phyloP scores from a whole-genome alignment of 2,888 invertebrate species.

The Diplolepis rosae region DNA sequence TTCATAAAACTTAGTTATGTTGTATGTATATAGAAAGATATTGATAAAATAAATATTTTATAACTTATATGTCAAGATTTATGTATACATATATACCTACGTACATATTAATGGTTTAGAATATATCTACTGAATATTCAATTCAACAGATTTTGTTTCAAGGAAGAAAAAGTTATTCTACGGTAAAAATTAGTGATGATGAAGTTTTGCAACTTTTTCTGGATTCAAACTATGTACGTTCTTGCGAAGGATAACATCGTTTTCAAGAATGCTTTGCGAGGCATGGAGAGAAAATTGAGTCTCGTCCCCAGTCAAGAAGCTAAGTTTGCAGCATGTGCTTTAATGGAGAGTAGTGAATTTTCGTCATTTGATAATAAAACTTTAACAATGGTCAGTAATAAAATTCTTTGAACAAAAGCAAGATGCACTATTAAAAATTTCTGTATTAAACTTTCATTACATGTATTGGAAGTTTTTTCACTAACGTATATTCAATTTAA shows the following conservation, averaged over 20 bases:
- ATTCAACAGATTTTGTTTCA: neutral
- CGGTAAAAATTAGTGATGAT: neutral
- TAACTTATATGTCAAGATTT: neutral
- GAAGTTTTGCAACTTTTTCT: slow-evolving; percentile 29
- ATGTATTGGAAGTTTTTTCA: too few species aligned
- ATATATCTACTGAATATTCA: neutral
- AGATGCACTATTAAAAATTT: too few species aligned
- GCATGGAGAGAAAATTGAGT: slow-evolving; percentile 59
- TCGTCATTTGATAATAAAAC: slow-evolving; percentile 8
- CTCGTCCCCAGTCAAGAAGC: slow-evolving; percentile 49
- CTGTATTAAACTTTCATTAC: too few species aligned
- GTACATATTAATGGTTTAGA: too few species aligned
- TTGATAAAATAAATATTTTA: neutral
- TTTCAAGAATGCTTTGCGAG: slow-evolving; percentile 50
- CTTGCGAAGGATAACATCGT: slow-evolving; percentile 52
- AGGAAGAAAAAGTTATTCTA: neutral
- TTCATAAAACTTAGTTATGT: neutral
- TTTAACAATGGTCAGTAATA: neutral
- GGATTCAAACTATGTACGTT: slow-evolving; percentile 35
- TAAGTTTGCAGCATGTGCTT: slow-evolving; percentile 30
- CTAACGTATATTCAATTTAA: too few species aligned
- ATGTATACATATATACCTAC: neutral
- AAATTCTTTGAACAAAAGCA: neutral
- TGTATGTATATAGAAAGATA: neutral
- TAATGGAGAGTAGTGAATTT: neutral